Conservation (phyloP, 1,140 invertebrate genomes). For the Maconellicoccus hirsutus region DNA sequence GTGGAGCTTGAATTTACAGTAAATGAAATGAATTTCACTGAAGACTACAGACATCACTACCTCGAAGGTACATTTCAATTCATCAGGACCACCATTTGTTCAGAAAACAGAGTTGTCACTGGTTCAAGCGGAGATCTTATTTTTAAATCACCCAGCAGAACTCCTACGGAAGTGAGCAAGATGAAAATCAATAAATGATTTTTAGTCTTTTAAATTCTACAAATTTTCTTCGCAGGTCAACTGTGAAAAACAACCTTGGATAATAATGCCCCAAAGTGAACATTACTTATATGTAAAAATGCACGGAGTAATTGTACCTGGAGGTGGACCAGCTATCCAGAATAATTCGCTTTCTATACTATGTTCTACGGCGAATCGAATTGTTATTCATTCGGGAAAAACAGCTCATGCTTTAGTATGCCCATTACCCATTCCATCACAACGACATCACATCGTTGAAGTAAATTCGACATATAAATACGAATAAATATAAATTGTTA, state of each 20-base stretch:
- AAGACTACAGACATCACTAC: slow-evolving; percentile 69
- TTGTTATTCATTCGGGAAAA: slow-evolving; percentile 55
- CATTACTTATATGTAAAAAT: slow-evolving; percentile 58
- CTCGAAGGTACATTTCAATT: slow-evolving; percentile 78
- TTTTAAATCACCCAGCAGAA: slow-evolving; percentile 42
- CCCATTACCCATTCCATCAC: slow-evolving; percentile 42
- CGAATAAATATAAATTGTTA: too few relatives aligned
- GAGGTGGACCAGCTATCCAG: slow-evolving; percentile 13
- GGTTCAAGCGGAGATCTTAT: slow-evolving; percentile 57
- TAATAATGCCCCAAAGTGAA: slow-evolving; percentile 55
- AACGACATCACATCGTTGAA: slow-evolving; percentile 42
- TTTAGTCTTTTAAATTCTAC: too few relatives aligned
- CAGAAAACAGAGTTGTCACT: slow-evolving; percentile 34
- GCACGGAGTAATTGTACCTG: slow-evolving; percentile 45
- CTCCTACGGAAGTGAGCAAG: slow-evolving; percentile 55
- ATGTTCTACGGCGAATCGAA: slow-evolving; percentile 55
- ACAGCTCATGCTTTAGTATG: slow-evolving; percentile 53
- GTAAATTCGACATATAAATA: slow-evolving; percentile 38
- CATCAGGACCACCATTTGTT: slow-evolving; percentile 53
- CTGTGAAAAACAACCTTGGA: slow-evolving; percentile 61
- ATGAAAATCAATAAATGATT: too few relatives aligned
- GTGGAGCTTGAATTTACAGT: slow-evolving; percentile 72
- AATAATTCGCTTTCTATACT: slow-evolving; percentile 14
- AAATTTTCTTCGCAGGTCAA: slow-evolving; percentile 44
- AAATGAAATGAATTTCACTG: slow-evolving; percentile 63